Evolutionary conservation across 2,888 invertebrate species (phyloP), one percentile per base, ranked within the genome.

Genomic region (Hoplodrina blanda): DNA sequence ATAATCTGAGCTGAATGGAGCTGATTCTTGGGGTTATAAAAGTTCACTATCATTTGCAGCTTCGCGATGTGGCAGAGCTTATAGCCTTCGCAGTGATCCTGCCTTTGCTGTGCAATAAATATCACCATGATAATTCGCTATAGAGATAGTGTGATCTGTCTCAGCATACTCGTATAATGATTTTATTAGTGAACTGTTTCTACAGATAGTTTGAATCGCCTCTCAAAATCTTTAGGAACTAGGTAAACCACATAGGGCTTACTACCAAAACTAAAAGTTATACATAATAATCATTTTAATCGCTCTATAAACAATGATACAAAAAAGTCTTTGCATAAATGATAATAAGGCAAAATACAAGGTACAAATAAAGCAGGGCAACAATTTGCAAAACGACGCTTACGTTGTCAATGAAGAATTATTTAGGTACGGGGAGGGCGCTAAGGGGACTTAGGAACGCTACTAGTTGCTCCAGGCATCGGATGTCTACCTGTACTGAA

Each of bases 401-500:
- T 65, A 76, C n/a, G 44, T 56, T 66, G 59, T 74, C 74, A 60
- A 78, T 65, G 55, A 60, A 65, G 55, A 74, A 62, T 55, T 69
- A 75, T 66, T 72, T 62, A 78, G 46, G 54, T 59, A 46, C 59
- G 19, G 10, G 17, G 63, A 60, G 50, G 25, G 50, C 19, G 41
- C 64, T 50, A 56, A 55, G 44, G 53, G 53, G 62, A 19, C 61
- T 71, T 64, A 37, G 37, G 11, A 25, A 30, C 55, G 10, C 41
- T 30, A 52, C 64, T 60, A 67, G 72, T 78, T 57, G 73, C 52
- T 57, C 50, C 56, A 57, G 68, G 62, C 46, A 49, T 68, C 68
- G 50, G 11, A 52, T 41, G 62, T 65, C 54, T 53, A 20, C 49
- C 56, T 62, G 54, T 33, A 62, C 59, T 50, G 49, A 60, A 78